These are phyloP conservation scores for Okapia johnstoni DNA, from an alignment of 2,113 vertebrate species.

Conservation along the genomic window DNA sequence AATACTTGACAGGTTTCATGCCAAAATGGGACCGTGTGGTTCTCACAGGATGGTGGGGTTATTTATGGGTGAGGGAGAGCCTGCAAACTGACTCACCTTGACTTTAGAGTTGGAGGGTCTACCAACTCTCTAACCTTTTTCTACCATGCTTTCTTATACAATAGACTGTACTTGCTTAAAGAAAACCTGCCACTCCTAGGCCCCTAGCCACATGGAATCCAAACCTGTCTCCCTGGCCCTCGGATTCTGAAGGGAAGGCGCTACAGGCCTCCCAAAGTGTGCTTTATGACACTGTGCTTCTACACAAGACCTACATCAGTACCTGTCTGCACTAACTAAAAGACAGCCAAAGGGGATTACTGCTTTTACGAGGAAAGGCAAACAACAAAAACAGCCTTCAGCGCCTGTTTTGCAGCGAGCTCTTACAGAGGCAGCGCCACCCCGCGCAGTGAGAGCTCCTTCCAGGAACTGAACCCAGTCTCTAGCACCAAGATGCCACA, in stretches of 20 bases:
- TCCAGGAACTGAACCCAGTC: neutral
- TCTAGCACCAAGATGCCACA: neutral
- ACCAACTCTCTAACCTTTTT: neutral
- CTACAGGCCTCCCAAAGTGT: too few species aligned
- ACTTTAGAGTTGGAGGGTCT: neutral
- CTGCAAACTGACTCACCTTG: neutral
- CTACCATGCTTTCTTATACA: neutral
- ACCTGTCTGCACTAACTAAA: neutral
- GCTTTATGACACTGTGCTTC: neutral
- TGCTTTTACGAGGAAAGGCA: neutral
- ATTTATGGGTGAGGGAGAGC: neutral
- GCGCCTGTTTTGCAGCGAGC: accelerated
- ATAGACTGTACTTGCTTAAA: neutral
- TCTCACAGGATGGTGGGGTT: neutral
- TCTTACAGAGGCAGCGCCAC: neutral
- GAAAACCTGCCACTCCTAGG: neutral
- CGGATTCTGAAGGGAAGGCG: neutral
- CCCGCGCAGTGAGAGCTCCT: accelerated
- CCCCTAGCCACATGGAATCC: neutral
- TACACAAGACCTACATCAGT: neutral
- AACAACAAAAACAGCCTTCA: neutral
- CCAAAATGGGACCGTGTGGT: neutral
- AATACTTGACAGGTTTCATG: neutral
- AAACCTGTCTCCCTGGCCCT: neutral
- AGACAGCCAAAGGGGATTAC: neutral